Percentiles rank a stretch among this genome's conserved stretches.
Conservation (phyloP, 2,113 vertebrate genomes). For the Lipophrys pholis region DNA sequence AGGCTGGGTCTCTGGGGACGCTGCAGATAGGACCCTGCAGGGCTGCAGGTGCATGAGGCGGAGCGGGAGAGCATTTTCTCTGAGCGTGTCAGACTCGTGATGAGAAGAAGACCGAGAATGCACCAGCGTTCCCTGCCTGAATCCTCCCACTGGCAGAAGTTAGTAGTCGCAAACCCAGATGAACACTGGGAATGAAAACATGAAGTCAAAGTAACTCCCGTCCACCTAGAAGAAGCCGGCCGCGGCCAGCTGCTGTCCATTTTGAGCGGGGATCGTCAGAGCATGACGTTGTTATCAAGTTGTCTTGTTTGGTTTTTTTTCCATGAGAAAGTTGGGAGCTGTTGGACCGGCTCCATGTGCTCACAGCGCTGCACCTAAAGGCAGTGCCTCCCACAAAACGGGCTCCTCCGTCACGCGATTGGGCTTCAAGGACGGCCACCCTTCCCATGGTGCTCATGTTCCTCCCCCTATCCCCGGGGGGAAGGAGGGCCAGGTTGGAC, state of each 20-base stretch:
- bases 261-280: slow-evolving; percentile 71
- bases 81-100: background rate
- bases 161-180: slow-evolving; percentile 68
- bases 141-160: slow-evolving; percentile 51
- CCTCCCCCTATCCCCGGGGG: slow-evolving; percentile 74
- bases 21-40: slow-evolving; percentile 17
- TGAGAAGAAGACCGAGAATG: slow-evolving; percentile 41
- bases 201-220: slow-evolving; percentile 52
- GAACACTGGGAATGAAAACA: slow-evolving; percentile 70
- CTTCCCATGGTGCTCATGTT: slow-evolving; percentile 87
- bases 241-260: slow-evolving; percentile 57
- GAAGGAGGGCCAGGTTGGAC: slow-evolving; percentile 65
- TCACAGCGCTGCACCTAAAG: slow-evolving; percentile 74
- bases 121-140: slow-evolving; percentile 40
- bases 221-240: slow-evolving; percentile 68
- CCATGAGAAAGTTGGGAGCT: slow-evolving; percentile 83
- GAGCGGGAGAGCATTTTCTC: slow-evolving; percentile 27
- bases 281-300: slow-evolving; percentile 75
- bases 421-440: slow-evolving; percentile 74
- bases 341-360: slow-evolving; percentile 79
- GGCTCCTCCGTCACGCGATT: slow-evolving; percentile 70
- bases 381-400: slow-evolving; percentile 71
- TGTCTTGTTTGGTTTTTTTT: slow-evolving; percentile 74
- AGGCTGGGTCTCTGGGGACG: slow-evolving; percentile 36
- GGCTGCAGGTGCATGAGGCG: slow-evolving; percentile 72